Base-by-base conservation (phyloP, 2,113 vertebrate species). In the Vimba vimba region DNA sequence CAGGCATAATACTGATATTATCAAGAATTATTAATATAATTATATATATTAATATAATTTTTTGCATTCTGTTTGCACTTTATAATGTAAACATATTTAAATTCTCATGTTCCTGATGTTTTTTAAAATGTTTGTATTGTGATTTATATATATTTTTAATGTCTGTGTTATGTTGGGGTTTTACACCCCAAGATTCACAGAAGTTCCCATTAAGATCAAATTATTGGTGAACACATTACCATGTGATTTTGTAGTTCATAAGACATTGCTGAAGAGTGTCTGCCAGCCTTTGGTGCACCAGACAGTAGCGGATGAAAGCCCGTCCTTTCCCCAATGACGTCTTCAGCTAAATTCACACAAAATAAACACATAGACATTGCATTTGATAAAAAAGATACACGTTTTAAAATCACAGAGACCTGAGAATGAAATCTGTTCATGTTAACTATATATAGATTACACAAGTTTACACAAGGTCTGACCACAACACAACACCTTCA, bases 181-280 rank as follows among this genome's bases (percentile, higher is more conserved):
- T 43, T 43, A 7, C 39, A 43, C 7, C 27, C 27, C 27, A 27
- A 27, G 27, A 27, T 27, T 27, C 27, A 27, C 27, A 27, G 7
- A 45, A 8, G 21, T 39, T 36, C 2, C 0, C 19, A 62, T 17
- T 8, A 36, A 78, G 52, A 59, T 23, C 2, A 11, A 11, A 39
- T 45, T 43, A n/a, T 23, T 55, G 36, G 50, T 25, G 52, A 36
- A n/a, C 33, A 62, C 33, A 78, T 90, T 90, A 99, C 98, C 97
- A 96, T 86, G 97, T 99, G 90, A 97, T 94, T 87, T 94, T 96
- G 82, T 95, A 94, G 91, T 99, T 98, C 92, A 98, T 97, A 71
- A 99, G 94, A 92, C 98, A 99, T 79, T 99, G 98, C 91, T 99
- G 98, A 83, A 99, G 92, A 2, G 97, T 98, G 92, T 99, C 98